Evolutionary conservation across 2,797 vertebrate species (phyloP).

Genomic region (Threskiornis aethiopicus): DNA sequence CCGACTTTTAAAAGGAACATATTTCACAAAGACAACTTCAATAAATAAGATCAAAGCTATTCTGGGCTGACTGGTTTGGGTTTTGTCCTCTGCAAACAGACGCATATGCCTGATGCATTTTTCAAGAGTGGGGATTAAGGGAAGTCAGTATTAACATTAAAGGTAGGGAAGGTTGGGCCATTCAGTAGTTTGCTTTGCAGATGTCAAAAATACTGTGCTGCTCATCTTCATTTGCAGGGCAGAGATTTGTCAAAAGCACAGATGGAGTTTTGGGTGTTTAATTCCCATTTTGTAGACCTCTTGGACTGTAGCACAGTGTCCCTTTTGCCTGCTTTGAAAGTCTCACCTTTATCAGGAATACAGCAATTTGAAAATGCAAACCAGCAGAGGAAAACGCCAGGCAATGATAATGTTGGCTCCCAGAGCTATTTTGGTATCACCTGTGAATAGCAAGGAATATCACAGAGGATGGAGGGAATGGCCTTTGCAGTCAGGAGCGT

Average conservation of each 20-base stretch:
- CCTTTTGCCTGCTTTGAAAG: not conserved
- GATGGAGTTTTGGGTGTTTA: not conserved
- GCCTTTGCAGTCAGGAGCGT: not conserved
- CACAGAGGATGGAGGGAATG: not conserved
- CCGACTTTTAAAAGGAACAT: slow-evolving; percentile 51
- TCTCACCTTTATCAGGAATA: not conserved
- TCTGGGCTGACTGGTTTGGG: not conserved
- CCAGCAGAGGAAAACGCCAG: not conserved
- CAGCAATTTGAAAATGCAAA: not conserved
- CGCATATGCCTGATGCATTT: not conserved
- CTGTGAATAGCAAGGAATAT: not conserved
- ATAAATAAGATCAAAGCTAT: slow-evolving; percentile 43
- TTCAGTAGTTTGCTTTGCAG: not conserved
- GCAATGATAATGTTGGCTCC: not conserved
- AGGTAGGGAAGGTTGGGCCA: not conserved
- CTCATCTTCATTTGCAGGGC: not conserved
- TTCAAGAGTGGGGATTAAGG: not conserved
- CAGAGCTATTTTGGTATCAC: not conserved
- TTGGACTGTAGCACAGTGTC: not conserved
- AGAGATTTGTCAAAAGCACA: not conserved
- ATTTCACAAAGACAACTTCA: slow-evolving; percentile 50
- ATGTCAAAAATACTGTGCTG: not conserved
- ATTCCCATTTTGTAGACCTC: not conserved
- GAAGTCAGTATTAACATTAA: not conserved
- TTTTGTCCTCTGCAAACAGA: slow-evolving; percentile 33